Base-by-base conservation (phyloP, 2,888 invertebrate species). In the Hypsopygia costalis region DNA sequence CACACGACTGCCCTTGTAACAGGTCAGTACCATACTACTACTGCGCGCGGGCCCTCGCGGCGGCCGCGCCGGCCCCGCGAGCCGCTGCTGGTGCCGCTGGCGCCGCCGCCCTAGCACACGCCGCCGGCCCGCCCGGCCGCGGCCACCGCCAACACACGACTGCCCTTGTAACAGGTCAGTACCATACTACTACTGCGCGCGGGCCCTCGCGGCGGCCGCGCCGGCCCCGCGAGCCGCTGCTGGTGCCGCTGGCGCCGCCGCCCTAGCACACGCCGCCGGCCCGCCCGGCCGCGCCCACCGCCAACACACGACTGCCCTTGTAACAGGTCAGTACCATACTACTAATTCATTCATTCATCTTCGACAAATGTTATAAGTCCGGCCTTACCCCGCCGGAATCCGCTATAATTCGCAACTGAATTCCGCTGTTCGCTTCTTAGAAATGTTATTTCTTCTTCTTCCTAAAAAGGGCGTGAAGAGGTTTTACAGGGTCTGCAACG, bases 191-290 rank as follows among this genome's bases (percentile, higher is more conserved):
- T n/a, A n/a, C n/a, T n/a, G 46, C 58, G 28, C 51, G 72, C 32
- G 54, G 60, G 40, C 32, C 55, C 36, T 0, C 57, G 12, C 60
- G 79, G 8, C 58, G 80, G 10, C 70, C 75, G n/a, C 71, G 85
- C n/a, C 56, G 78, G 2, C 69, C 81, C 1, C 64, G 81, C 16
- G 85, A 85, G 52, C 85, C 87, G 1, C 64, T 87, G 43, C 73
- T 90, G 11, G 90, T 90, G 63, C 90, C 90, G 55, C 78, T 90
- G 28, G 90, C 89, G 64, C 90, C 90, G 71, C 83, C 82, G 11
- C 83, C 81, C 1, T 80, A 70, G 60, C 54, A 40, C 2, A 22
- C 30, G 4, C 33, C 22, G 0, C 3, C 10, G 5, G 16, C 16
- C 35, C n/a, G 33, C 31, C 6, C 8, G 6, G 10, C 22, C 1